phyloP scores from a whole-genome alignment of 2,888 invertebrate species.

The Drosophila prolongata region DNA sequence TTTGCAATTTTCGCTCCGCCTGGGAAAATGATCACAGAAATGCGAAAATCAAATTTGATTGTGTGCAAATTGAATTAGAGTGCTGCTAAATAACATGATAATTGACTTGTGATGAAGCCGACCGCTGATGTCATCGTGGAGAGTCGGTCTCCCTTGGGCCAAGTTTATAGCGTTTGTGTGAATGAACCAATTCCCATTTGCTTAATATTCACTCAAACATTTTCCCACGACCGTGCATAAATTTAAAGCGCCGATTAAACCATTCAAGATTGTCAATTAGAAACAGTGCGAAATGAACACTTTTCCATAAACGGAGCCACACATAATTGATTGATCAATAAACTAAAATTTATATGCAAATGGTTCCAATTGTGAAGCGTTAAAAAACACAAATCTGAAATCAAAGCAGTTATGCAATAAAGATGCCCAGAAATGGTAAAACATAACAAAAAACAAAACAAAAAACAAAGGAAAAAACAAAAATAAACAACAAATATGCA shows the following conservation, averaged over 20 bases:
- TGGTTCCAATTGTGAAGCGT: conserved; percentile 58
- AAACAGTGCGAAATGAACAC: conserved; percentile 39
- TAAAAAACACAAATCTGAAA: conserved; percentile 43
- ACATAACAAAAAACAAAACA: conserved; percentile 37
- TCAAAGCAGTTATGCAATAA: conserved; percentile 48
- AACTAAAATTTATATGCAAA: conserved; percentile 59
- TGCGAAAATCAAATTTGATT: conserved; percentile 46
- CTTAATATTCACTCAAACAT: conserved; percentile 2
- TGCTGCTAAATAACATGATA: conserved; percentile 33
- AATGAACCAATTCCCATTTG: neutral
- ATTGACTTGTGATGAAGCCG: conserved; percentile 22
- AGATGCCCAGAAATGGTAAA: conserved; percentile 26
- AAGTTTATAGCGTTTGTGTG: neutral
- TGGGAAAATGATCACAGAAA: conserved; percentile 37
- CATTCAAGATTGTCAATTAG: conserved; percentile 32
- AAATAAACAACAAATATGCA: conserved; percentile 45
- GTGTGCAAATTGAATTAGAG: conserved; percentile 37
- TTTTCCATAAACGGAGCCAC: conserved; percentile 17
- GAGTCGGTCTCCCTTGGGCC: conserved; percentile 4
- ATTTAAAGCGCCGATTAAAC: conserved; percentile 15
- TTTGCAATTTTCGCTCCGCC: conserved; percentile 11
- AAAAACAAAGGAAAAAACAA: conserved; percentile 32
- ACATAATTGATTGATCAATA: conserved; percentile 63
- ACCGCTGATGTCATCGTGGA: conserved; percentile 4
- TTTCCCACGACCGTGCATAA: conserved; percentile 44